These are phyloP conservation scores for Echiichthys vipera DNA, from an alignment of 2,797 vertebrate species.

Conservation along the genomic window DNA sequence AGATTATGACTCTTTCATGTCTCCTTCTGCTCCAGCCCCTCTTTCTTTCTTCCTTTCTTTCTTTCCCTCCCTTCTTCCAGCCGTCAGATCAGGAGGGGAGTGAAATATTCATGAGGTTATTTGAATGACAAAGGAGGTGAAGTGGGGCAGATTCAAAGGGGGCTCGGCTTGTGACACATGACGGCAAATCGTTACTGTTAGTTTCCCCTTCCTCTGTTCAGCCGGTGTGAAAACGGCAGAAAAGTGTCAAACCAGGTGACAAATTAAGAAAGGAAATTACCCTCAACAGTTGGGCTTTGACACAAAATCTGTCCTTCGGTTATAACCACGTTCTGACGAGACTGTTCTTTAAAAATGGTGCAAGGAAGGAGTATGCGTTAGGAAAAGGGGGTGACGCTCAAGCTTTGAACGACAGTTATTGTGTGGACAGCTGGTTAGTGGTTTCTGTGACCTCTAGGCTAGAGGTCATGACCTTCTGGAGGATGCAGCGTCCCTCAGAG, in stretches of 20 bases:
- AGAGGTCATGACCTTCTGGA: conserved; percentile 56
- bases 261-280: conserved; percentile 1
- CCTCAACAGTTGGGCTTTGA: background rate
- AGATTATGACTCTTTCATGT: conserved; percentile 55
- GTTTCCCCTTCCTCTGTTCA: conserved; percentile 35
- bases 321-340: background rate
- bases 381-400: background rate
- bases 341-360: background rate
- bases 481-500: conserved; percentile 13
- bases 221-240: conserved; percentile 13
- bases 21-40: conserved; percentile 10
- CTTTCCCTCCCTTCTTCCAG: conserved; percentile 21
- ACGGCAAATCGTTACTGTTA: conserved; percentile 35
- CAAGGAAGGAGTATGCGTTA: background rate
- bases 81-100: conserved; percentile 44
- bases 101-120: conserved; percentile 84
- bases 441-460: conserved; percentile 29
- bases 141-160: conserved; percentile 62
- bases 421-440: conserved; percentile 52
- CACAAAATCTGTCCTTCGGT: background rate
- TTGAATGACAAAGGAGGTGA: conserved; percentile 79
- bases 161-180: conserved; percentile 57
- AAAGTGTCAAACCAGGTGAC: conserved; percentile 2
- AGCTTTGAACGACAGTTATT: background rate
- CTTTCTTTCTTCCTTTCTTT: conserved; percentile 4